Base-by-base conservation (phyloP, 2,113 vertebrate genomes). In the Circaetus cinerascens region DNA sequence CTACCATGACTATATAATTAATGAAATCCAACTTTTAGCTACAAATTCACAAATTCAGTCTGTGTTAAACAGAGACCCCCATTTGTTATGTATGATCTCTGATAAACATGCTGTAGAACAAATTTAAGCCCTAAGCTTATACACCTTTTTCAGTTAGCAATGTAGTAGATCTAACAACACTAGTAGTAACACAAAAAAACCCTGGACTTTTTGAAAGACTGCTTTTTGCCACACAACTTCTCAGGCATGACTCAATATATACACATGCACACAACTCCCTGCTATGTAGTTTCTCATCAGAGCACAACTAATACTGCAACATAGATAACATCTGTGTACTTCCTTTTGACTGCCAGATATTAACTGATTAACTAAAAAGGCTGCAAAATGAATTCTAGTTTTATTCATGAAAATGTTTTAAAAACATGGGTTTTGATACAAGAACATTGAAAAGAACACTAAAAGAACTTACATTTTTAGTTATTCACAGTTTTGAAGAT, bases 101-200 rank as follows among this genome's bases (percentile, higher is more conserved):
- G 8, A 71, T 57, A 43, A 66, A 85, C 10, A 45, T 41, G 9
- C 7, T 63, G 15, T 5, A 72, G 32, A 63, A 55, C 4, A 59
- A 82, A 69, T 41, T 59, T 34, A 32, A 88, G 13, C 10, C n/a
- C 50, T 43, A 41, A 63, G 10, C 12, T 73, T n/a, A 41, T 41
- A 5, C 14, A 53, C 2, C 3, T 62, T 71, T 88, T 66, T 18
- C 29, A 11, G 6, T n/a, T 64, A 76, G 5, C 36, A 29, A 50
- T 38, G 5, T 46, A 79, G 13, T 22, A 68, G 29, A 63, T 41
- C 17, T 51, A 83, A 7, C 14, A 92, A 68, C 20, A 22, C 10
- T 46, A 68, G 4, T 2, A 59, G 7, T 6, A 93, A 25, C 7
- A 62, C 10, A 13, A 38, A 53, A 89, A 80, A 73, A 0, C 0